Evolutionary conservation across 2,797 vertebrate species (phyloP), one percentile per base, ranked within the genome.

Genomic region (Pantherophis alleghaniensis): DNA sequence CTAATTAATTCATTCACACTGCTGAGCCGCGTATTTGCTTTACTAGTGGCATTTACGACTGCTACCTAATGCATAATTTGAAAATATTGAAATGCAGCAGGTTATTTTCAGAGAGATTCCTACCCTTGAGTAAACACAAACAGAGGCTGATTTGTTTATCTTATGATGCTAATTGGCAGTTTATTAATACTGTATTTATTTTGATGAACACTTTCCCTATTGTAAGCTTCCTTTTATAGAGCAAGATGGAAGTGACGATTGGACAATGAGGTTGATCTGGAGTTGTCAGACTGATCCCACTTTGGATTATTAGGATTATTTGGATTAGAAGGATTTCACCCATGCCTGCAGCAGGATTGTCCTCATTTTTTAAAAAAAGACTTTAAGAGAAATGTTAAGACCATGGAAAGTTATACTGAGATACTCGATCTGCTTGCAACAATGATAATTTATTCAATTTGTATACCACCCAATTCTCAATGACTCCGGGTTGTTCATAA

Each of bases 1-100:
- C 95, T 97, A 96, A 97, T 97, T 95, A 96, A 96, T 96, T 97
- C 96, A 96, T 97, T 96, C 96, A 96, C 96, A 94, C 93, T 92
- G 95, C 96, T 0, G 92, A 96, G 95, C 95, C 61, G 95, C 95
- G 88, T 97, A 18, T 97, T 97, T 97, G 96, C 96, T 97, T 97
- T 97, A 0, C 93, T 95, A 95, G 95, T 91, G 95, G 92, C 97
- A 97, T 97, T 97, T 97, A 93, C 95, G 96, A 94, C 95, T 96
- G 95, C 0, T 96, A 94, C 95, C 95, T 94, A 96, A 88, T 91
- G 89, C 92, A 86, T 91, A 89, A 92, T 95, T 94, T 95, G 90
- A 89, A 94, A 92, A 95, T 89, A 96, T 97, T 96, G 96, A 96
- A 96, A 94, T 93, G 96, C 96, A 94, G 94, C 79, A 95, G 97